Percentiles rank a stretch among this genome's conserved stretches.
phyloP scores from a whole-genome alignment of 2,113 vertebrate genomes.

The Brachyistius frenatus region DNA sequence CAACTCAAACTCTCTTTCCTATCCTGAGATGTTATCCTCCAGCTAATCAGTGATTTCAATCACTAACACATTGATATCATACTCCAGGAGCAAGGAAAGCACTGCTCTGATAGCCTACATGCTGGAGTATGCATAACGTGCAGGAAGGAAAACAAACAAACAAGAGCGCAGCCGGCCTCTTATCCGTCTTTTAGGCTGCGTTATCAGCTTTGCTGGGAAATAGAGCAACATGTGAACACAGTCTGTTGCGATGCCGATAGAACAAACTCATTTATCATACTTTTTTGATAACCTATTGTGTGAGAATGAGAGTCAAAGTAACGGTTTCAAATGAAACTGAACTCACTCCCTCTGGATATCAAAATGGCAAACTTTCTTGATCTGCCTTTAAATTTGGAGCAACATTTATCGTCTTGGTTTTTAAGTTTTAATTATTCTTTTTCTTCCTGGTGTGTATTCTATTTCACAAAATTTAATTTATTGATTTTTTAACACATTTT shows the following conservation, averaged over 20 bases:
- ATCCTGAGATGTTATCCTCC: slow-evolving; percentile 7
- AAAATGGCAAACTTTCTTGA: too few relatives aligned
- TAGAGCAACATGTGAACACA: slow-evolving; percentile 59
- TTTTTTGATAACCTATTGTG: slow-evolving; percentile 13
- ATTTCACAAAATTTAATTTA: too few relatives aligned
- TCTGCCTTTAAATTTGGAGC: too few relatives aligned
- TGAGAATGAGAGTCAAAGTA: slow-evolving; percentile 1
- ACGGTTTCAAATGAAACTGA: too few relatives aligned
- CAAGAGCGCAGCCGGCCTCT: slow-evolving; percentile 36
- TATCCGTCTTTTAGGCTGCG: slow-evolving; percentile 29
- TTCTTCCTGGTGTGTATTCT: too few relatives aligned
- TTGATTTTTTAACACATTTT: too few relatives aligned
- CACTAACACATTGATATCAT: slow-evolving; percentile 42
- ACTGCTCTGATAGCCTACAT: slow-evolving; percentile 36
- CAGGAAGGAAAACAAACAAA: slow-evolving; percentile 43
- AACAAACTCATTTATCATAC: neutral
- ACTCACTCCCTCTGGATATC: neutral
- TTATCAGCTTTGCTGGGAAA: slow-evolving; percentile 59
- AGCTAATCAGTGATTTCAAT: slow-evolving; percentile 50
- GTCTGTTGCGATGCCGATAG: slow-evolving; percentile 29
- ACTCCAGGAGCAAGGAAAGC: slow-evolving; percentile 32
- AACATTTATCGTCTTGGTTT: too few relatives aligned
- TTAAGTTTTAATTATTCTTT: too few relatives aligned
- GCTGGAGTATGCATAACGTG: slow-evolving; percentile 6
- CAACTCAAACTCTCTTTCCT: slow-evolving; percentile 10